Conservation (phyloP, 2,888 invertebrate species). For the Troides oblongomaculatus region DNA sequence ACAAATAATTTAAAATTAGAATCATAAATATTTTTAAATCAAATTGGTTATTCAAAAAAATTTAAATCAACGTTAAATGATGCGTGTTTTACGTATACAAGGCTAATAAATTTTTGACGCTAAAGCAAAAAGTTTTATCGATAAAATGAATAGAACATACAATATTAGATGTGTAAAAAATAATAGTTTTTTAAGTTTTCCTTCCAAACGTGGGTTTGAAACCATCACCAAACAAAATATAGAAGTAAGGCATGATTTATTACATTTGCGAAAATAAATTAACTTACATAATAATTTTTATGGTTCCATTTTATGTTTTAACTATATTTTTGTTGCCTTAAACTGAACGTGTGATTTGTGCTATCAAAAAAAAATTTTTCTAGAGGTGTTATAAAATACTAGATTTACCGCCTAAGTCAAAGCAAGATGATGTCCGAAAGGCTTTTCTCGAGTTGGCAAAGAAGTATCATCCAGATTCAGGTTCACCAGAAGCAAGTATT, state of each 20-base stretch:
- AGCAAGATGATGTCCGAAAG: slow-evolving; percentile 85
- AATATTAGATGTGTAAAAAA: not conserved
- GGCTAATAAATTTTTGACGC: not conserved
- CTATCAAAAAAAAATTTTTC: not conserved
- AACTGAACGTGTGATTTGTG: too few species aligned
- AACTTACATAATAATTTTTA: not conserved
- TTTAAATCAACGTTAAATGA: not conserved
- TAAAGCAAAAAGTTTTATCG: not conserved
- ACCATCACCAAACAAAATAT: slow-evolving; percentile 27
- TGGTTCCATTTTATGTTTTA: too few species aligned
- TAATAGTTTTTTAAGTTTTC: slow-evolving; percentile 7
- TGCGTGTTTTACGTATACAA: not conserved
- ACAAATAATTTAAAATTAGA: not conserved
- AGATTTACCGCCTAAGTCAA: slow-evolving; percentile 83
- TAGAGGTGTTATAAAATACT: slow-evolving; percentile 86
- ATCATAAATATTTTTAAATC: not conserved
- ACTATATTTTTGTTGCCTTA: too few species aligned
- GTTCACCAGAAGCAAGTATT: slow-evolving; percentile 84
- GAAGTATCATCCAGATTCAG: slow-evolving; percentile 91
- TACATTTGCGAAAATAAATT: not conserved
- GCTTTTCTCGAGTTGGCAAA: slow-evolving; percentile 89
- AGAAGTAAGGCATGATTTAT: slow-evolving; percentile 12
- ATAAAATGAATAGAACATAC: slow-evolving; percentile 15
- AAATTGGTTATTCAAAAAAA: too few species aligned
- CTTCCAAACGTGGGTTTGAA: slow-evolving; percentile 26